Percentiles rank a stretch among this genome's conserved stretches.
Evolutionary conservation across 2,797 vertebrate species (phyloP).

Genomic region (Telmatherina bonti): DNA sequence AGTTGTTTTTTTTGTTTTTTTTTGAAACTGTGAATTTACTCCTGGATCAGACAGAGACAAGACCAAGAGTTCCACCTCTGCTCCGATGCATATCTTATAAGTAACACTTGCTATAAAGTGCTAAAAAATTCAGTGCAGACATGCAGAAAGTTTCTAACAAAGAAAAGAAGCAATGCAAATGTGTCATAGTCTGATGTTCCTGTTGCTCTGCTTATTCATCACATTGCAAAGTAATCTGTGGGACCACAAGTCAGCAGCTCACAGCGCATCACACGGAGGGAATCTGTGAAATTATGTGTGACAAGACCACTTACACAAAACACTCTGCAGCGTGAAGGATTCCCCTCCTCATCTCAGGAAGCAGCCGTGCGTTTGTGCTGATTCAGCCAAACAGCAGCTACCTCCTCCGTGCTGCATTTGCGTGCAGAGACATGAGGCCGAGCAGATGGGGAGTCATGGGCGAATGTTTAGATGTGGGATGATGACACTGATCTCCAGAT

Average conservation of each 20-base stretch:
- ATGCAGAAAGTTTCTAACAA: background rate
- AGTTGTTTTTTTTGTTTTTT: no score
- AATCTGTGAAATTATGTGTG: conserved; percentile 35
- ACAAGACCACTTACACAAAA: conserved; percentile 43
- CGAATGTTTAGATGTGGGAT: conserved; percentile 42
- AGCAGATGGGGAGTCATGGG: conserved; percentile 48
- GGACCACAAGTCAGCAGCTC: conserved; percentile 9
- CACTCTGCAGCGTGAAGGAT: conserved; percentile 27
- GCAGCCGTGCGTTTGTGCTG: conserved; percentile 29
- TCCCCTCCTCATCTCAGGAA: conserved; percentile 34
- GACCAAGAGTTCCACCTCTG: no score
- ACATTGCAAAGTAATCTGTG: background rate
- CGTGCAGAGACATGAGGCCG: conserved; percentile 25
- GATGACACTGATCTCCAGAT: conserved; percentile 56
- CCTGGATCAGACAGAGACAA: no score
- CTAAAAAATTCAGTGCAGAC: background rate
- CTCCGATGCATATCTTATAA: background rate
- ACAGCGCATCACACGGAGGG: background rate
- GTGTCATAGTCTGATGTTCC: background rate
- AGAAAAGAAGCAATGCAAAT: background rate
- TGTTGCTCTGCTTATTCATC: no score
- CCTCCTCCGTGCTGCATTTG: conserved; percentile 35
- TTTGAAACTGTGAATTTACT: no score
- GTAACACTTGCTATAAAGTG: background rate
- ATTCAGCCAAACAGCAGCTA: conserved; percentile 37